Evolutionary conservation across 2,888 invertebrate species (phyloP), one percentile per base, ranked within the genome.

Genomic region (Papilio gigon): DNA sequence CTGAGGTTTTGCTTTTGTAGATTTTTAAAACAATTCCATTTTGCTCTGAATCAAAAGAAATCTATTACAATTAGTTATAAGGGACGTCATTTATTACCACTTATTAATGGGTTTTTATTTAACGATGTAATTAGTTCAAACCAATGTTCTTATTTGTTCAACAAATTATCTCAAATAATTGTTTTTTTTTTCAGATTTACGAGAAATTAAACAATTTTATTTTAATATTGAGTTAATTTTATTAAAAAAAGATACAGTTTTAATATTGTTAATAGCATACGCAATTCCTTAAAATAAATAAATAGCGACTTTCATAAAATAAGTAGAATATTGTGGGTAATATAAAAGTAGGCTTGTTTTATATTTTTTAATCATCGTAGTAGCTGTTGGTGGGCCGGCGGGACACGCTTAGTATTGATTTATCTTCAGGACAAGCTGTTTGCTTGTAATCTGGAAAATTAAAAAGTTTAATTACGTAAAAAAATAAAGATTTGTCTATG

Each of bases 391-490:
- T 87, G 0, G 91, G 91, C 20, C 89, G 83, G 47, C 91, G 88
- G 0, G 91, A 92, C 0, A 80, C 91, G 1, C 89, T 83, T 47
- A 92, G 77, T 1, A 89, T 71, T 0, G 89, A 86, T 58, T 85
- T 87, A 70, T 92, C 91, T 9, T 89, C 88, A 0, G 91, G 91
- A 67, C 91, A 92, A 0, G 82, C 74, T 0, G 89, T 87, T 73
- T 92, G 91, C 70, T 87, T 89, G 76, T 88, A 92, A 80, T 92
- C 91, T 92, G 86, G 70, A 88, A 87, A 9, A 59, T 30, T 33
- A 64, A 67, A 17, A 62, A 67, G 59, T 40, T 35, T 47, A 47
- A 40, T n/a, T n/a, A n/a, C n/a, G n/a, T n/a, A n/a, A n/a, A n/a
- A n/a, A n/a, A n/a, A n/a, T n/a, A n/a, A n/a, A n/a, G n/a, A n/a